phyloP scores from a whole-genome alignment of 2,113 vertebrate genomes.

The Tychaedon coryphoeus region DNA sequence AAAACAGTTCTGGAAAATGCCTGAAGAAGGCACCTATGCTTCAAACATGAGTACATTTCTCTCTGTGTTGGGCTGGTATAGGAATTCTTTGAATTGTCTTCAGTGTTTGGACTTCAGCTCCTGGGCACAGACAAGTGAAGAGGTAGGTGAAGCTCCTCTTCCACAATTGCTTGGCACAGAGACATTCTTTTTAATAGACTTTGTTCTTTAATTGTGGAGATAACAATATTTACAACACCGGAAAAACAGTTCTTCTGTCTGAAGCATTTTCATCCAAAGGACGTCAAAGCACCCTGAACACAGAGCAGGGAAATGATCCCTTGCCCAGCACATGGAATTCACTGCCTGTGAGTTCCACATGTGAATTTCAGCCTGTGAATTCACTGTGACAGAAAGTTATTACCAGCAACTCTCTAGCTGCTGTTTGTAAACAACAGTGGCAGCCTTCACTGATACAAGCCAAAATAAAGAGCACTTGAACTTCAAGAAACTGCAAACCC shows the following conservation, averaged over 20 bases:
- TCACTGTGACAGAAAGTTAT: not conserved
- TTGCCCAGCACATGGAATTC: not conserved
- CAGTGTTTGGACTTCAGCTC: not conserved
- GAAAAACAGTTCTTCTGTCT: not conserved
- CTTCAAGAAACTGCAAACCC: not conserved
- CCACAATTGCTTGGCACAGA: not conserved
- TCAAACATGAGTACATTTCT: not conserved
- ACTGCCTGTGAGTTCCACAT: not conserved
- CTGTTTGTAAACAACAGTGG: not conserved
- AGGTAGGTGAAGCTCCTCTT: not conserved
- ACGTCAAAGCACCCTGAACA: not conserved
- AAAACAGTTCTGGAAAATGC: not conserved
- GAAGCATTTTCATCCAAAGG: not conserved
- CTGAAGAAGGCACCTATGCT: not conserved
- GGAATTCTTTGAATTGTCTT: not conserved
- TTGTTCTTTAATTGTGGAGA: no score
- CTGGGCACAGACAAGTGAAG: not conserved
- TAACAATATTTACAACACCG: not conserved
- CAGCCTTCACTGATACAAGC: not conserved
- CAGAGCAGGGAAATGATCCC: not conserved
- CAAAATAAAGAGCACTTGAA: slow-evolving; percentile 13
- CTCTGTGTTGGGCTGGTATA: not conserved
- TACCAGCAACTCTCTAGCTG: not conserved
- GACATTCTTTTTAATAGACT: not conserved
- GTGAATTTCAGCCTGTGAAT: not conserved